Conservation (phyloP, 2,113 vertebrate genomes). For the Phalacrocorax brasilianus region DNA sequence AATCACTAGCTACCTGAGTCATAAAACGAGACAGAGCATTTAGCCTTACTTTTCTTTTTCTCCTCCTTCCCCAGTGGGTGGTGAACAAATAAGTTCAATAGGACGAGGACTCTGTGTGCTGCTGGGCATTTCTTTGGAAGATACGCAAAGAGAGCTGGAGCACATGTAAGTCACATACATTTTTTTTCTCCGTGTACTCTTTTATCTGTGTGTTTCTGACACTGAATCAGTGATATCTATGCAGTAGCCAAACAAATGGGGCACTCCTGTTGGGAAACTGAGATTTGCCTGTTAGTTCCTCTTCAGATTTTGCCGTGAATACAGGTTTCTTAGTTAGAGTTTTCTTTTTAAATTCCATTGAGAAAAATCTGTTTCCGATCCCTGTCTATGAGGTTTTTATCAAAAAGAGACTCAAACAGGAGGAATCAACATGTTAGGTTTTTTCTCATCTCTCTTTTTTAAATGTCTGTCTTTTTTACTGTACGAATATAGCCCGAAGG, state of each 20-base stretch:
- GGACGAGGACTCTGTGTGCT: slow-evolving; percentile 92
- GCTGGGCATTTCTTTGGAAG: slow-evolving; percentile 91
- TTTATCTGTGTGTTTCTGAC: not conserved
- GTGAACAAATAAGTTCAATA: slow-evolving; percentile 90
- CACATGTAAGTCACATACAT: slow-evolving; percentile 86
- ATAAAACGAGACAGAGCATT: not conserved
- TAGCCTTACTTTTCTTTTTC: not conserved
- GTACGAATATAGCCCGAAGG: not conserved
- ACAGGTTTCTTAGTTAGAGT: not conserved
- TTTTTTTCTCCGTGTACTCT: not conserved
- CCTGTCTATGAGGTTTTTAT: not conserved
- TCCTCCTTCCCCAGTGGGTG: slow-evolving; percentile 78
- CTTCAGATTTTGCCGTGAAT: not conserved
- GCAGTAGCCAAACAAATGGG: not conserved
- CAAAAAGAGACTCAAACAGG: not conserved
- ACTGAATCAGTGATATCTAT: not conserved
- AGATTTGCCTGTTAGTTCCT: not conserved
- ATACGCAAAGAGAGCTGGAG: slow-evolving; percentile 90
- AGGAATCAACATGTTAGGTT: not conserved
- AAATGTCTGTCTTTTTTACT: not conserved
- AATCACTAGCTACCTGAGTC: not conserved
- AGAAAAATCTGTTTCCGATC: not conserved
- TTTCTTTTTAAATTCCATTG: not conserved
- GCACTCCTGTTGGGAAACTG: not conserved
- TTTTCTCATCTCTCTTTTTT: not conserved